These are phyloP conservation scores for Girardia tigrina DNA, from an alignment of 2,888 invertebrate genomes.

Conservation along the genomic window DNA sequence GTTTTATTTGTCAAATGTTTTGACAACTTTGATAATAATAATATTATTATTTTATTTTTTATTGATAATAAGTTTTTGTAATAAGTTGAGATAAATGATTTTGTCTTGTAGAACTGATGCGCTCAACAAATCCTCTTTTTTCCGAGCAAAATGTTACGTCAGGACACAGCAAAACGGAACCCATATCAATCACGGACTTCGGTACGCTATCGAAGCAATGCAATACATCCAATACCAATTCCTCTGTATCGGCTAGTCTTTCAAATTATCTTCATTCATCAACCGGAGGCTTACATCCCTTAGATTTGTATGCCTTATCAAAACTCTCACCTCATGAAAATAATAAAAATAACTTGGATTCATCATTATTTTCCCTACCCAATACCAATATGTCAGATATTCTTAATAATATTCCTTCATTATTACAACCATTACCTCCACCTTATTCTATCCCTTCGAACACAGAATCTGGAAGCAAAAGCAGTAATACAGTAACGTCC, in stretches of 20 bases:
- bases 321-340: constrained; percentile 2
- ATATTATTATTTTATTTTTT: background rate
- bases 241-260: constrained; percentile 1
- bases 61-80: background rate
- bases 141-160: background rate
- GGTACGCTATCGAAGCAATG: background rate
- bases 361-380: background rate
- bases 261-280: constrained; percentile 19
- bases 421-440: background rate
- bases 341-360: background rate
- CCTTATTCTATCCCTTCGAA: background rate
- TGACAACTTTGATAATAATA: background rate
- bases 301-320: constrained; percentile 23
- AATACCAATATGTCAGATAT: constrained; percentile 11
- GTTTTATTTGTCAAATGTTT: too few species aligned
- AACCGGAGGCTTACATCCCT: constrained; percentile 4
- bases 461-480: constrained; percentile 4
- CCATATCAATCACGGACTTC: constrained; percentile 20
- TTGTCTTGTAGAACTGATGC: background rate
- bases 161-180: background rate
- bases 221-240: background rate
- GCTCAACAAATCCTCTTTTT: constrained; percentile 2
- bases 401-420: constrained; percentile 9
- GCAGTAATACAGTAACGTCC: background rate
- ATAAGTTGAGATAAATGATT: too few species aligned